Conservation (phyloP, 2,888 invertebrate genomes). For the Frankliniella fusca region DNA sequence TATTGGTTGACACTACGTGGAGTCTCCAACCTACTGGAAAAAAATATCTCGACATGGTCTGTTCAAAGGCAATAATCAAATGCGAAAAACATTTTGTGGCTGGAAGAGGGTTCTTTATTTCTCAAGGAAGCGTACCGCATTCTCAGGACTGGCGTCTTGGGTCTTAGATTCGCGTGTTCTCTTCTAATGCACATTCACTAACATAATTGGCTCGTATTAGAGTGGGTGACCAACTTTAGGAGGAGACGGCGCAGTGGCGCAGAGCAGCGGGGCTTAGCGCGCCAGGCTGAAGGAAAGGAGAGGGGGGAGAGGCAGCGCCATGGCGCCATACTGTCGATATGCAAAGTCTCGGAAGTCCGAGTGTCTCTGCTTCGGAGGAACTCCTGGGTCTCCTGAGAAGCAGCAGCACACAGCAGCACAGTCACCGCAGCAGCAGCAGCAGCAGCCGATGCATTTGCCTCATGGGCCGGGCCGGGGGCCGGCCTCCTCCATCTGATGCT, state of each 20-base stretch:
- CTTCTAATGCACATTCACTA: slow-evolving; percentile 7
- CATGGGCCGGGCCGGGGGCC: too few species aligned
- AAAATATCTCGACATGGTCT: too few species aligned
- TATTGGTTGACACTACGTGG: too few species aligned
- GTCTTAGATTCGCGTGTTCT: neutral
- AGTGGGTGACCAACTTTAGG: slow-evolving; percentile 24
- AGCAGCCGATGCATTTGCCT: too few species aligned
- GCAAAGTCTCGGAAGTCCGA: slow-evolving; percentile 15
- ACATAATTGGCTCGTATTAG: slow-evolving; percentile 15
- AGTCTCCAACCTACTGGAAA: too few species aligned
- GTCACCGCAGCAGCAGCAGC: too few species aligned
- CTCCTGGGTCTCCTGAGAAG: slow-evolving; percentile 3
- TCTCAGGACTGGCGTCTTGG: neutral
- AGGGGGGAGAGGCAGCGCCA: neutral
- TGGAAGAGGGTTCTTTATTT: too few species aligned
- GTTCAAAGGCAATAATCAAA: too few species aligned
- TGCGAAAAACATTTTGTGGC: too few species aligned
- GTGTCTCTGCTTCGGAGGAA: slow-evolving; percentile 10
- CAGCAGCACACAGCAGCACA: too few species aligned
- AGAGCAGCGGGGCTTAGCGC: neutral
- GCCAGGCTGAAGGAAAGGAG: neutral
- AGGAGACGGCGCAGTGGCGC: neutral
- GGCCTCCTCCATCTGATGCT: neutral
- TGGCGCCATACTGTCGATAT: slow-evolving; percentile 5
- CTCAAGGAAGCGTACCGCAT: too few species aligned